Evolutionary conservation across 1,140 invertebrate species (phyloP), one percentile per base, ranked within the genome.

Genomic region (Leptinotarsa texana): DNA sequence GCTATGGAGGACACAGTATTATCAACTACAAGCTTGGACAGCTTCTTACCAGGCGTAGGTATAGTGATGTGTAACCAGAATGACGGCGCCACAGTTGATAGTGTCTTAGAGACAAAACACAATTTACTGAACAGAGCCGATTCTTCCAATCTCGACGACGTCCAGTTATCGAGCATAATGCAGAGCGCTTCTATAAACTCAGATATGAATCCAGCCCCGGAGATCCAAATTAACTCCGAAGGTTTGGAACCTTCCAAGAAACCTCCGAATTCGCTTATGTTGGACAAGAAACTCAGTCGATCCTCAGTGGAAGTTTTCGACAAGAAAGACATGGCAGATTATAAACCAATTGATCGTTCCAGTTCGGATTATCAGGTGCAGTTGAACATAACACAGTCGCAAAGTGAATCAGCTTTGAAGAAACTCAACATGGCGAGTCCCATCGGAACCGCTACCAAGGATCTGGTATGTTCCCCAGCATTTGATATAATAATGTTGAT

Each of bases 371-470:
- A 91, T 76, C 88, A 90, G 49, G 86, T 89, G 3, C 85, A 71
- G 22, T 42, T 92, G 67, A 93, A 91, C 74, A 91, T 95, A 57
- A 91, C 90, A 2, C 90, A 91, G 51, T 94, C 92, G 1, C 92
- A 94, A 78, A 94, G 91, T 76, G 93, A 95, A 79, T 93, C 90
- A 11, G 93, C 93, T 62, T 83, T 95, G 5, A 91, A 89, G 79
- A 87, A 86, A 48, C 73, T 87, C 49, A 80, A 82, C 0, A 85
- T 81, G 72, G 87, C 92, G 1, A 93, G 90, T 86, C 91, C 92
- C 0, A 89, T 92, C 1, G 87, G 90, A 2, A 87, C 85, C 49
- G 89, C 89, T 17, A 90, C 91, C 3, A 92, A 90, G 80, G 91
- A 93, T 80, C 83, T 90, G 80, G 90, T 93, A 24, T n/a, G 69